These are phyloP conservation scores for Tetragonula clypearis DNA, from an alignment of 1,140 invertebrate genomes.

Conservation along the genomic window DNA sequence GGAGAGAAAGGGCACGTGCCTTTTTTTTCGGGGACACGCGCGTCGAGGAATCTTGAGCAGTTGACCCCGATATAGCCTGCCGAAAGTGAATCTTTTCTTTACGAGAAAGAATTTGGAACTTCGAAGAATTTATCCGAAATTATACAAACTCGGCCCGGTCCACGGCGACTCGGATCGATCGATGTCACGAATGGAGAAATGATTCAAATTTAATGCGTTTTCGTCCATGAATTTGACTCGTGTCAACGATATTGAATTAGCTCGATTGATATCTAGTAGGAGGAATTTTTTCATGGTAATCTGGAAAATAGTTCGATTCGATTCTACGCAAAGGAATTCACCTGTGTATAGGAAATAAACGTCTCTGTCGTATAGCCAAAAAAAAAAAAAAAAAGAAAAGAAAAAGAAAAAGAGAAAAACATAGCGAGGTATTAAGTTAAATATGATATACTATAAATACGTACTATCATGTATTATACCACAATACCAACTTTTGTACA, in stretches of 20 bases:
- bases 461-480: no score
- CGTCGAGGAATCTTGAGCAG: background rate
- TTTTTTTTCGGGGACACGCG: background rate
- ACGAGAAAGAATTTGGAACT: no score
- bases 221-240: background rate
- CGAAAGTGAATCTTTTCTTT: no score
- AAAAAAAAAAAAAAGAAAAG: no score
- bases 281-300: no score
- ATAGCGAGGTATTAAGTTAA: no score
- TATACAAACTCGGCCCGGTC: background rate
- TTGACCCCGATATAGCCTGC: background rate
- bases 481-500: background rate
- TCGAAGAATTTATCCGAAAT: background rate
- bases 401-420: no score
- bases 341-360: no score
- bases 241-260: background rate
- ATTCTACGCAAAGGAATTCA: no score
- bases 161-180: background rate
- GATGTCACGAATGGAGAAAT: background rate
- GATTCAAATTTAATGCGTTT: background rate
- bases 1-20: conserved; percentile 18
- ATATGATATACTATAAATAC: no score
- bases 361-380: no score
- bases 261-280: background rate
- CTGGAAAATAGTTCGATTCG: no score